These are phyloP conservation scores for Acyrthosiphon pisum DNA, from an alignment of 1,140 invertebrate species.

Conservation along the genomic window DNA sequence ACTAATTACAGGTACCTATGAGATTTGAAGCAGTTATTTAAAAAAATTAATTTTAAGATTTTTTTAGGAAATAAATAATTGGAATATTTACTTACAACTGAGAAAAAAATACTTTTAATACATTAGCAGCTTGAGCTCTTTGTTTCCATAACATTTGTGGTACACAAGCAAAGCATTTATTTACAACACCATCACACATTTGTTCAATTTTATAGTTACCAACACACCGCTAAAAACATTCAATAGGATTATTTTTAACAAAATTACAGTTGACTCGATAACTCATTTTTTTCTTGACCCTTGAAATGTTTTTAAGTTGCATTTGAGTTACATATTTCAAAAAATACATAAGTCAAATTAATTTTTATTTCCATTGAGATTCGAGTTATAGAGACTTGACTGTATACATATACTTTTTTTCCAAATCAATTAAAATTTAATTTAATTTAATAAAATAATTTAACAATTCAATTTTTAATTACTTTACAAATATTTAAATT, in stretches of 20 bases:
- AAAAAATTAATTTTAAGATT: background rate
- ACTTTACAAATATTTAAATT: slow-evolving; percentile 41
- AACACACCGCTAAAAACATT: slow-evolving; percentile 19
- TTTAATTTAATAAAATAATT: background rate
- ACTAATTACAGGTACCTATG: background rate
- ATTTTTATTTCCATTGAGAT: too few species aligned
- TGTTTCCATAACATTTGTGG: slow-evolving; percentile 29
- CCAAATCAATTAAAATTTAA: background rate
- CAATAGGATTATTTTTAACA: background rate
- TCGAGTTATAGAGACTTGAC: too few species aligned
- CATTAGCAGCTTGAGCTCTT: slow-evolving; percentile 37
- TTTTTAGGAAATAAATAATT: background rate
- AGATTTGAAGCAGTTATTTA: background rate
- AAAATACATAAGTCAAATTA: too few species aligned
- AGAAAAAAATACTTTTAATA: slow-evolving; percentile 46
- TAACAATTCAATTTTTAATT: background rate
- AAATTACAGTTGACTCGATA: background rate
- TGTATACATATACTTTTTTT: background rate
- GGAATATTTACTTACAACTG: slow-evolving; percentile 31
- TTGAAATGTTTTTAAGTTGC: too few species aligned
- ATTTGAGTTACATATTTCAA: too few species aligned
- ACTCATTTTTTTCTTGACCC: too few species aligned
- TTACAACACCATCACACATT: background rate
- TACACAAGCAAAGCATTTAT: slow-evolving; percentile 8
- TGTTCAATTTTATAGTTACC: background rate